These are phyloP conservation scores for Bombus ignitus DNA, from an alignment of 1,140 invertebrate genomes.

Conservation along the genomic window DNA sequence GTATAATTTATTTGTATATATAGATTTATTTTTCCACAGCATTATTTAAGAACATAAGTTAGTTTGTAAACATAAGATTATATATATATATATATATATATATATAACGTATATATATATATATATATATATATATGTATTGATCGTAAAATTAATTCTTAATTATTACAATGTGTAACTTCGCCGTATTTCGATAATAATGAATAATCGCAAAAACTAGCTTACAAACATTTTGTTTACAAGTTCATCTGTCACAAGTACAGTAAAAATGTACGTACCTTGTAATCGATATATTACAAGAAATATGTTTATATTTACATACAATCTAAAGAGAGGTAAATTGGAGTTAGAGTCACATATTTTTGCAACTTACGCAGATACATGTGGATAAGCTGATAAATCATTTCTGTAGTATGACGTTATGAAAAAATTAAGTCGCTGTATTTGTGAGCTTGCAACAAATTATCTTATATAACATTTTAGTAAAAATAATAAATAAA, in stretches of 20 bases:
- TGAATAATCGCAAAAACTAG: conserved; percentile 41
- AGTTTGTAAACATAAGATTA: conserved; percentile 44
- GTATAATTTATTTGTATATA: conserved; percentile 66
- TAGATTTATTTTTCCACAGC: conserved; percentile 60
- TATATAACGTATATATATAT: no score
- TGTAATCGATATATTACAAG: conserved; percentile 60
- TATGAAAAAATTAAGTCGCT: conserved; percentile 55
- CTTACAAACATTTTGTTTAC: conserved; percentile 47
- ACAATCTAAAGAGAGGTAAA: conserved; percentile 46
- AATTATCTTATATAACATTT: conserved; percentile 28
- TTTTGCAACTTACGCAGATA: conserved; percentile 20
- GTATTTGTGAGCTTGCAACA: conserved; percentile 24
- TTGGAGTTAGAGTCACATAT: conserved; percentile 34
- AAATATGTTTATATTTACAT: conserved; percentile 59
- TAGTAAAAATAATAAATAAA: conserved; percentile 25
- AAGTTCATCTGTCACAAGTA: conserved; percentile 45
- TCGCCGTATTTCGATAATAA: conserved; percentile 20
- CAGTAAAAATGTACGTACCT: conserved; percentile 52
- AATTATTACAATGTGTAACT: conserved; percentile 45
- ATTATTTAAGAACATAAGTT: conserved; percentile 66
- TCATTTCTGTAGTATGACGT: conserved; percentile 20
- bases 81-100: no score
- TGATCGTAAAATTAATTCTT: conserved; percentile 59
- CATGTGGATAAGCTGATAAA: conserved; percentile 43
- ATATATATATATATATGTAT: background rate